These are phyloP conservation scores for Formicarius rufipectus DNA, from an alignment of 2,113 vertebrate species.

Conservation along the genomic window DNA sequence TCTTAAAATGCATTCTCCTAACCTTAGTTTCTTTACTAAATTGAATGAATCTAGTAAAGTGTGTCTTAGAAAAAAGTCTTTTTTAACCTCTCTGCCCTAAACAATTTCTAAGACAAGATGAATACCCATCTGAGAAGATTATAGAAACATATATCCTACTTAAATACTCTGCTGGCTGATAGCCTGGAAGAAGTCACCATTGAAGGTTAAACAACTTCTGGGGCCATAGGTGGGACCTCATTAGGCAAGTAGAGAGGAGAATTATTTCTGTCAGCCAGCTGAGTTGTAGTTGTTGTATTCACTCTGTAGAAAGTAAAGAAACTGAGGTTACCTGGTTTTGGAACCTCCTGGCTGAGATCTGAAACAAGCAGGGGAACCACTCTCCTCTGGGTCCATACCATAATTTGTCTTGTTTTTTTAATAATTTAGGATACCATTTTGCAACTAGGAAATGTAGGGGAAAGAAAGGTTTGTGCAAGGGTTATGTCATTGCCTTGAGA, in stretches of 20 bases:
- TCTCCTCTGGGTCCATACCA: neutral
- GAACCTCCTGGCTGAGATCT: neutral
- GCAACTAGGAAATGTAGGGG: neutral
- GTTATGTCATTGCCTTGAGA: neutral
- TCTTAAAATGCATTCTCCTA: slow-evolving; percentile 14
- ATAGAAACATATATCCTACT: slow-evolving; percentile 20
- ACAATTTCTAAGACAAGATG: slow-evolving; percentile 50
- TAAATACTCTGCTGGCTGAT: slow-evolving; percentile 42
- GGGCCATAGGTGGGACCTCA: neutral
- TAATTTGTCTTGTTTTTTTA: neutral
- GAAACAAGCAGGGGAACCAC: neutral
- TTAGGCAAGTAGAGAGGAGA: slow-evolving; percentile 7
- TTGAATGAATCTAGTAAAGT: slow-evolving; percentile 37
- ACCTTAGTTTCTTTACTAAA: slow-evolving; percentile 37
- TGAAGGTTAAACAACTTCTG: slow-evolving; percentile 43
- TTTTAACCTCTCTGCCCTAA: slow-evolving; percentile 58
- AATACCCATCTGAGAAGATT: slow-evolving; percentile 30
- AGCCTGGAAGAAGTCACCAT: slow-evolving; percentile 52
- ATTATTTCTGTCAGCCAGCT: neutral
- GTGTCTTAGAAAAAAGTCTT: slow-evolving; percentile 58
- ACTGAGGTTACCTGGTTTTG: neutral
- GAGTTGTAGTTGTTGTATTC: neutral
- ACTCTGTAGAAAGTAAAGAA: neutral
- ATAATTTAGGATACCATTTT: neutral
- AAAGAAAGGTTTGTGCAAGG: neutral